A percentile compares a stretch with the other conserved stretches of the same genome.
These are phyloP conservation scores for Orchesella cincta DNA, from an alignment of 1,140 invertebrate species.

Conservation along the genomic window DNA sequence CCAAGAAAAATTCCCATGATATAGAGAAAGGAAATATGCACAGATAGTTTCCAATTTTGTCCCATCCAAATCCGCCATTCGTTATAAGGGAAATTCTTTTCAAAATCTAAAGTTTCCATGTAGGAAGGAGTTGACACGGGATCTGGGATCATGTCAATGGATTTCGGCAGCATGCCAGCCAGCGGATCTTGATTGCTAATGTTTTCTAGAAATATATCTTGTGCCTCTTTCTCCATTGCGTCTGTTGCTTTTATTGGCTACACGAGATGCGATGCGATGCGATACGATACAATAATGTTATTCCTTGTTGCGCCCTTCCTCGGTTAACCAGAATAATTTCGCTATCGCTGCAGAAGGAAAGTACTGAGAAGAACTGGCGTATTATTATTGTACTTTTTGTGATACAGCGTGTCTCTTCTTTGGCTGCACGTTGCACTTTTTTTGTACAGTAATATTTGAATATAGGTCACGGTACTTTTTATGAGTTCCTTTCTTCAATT, in stretches of 20 bases:
- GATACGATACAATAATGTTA: not conserved
- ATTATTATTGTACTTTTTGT: too few relatives aligned
- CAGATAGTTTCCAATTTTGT: slow-evolving; percentile 89
- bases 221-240: not conserved
- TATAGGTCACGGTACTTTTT: slow-evolving; percentile 5
- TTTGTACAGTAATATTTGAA: not conserved
- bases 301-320: too few relatives aligned
- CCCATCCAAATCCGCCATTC: slow-evolving; percentile 90
- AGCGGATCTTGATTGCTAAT: slow-evolving; percentile 6
- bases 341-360: too few relatives aligned
- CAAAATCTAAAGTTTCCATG: slow-evolving; percentile 38
- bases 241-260: not conserved
- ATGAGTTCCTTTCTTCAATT: slow-evolving; percentile 5
- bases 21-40: slow-evolving; percentile 87
- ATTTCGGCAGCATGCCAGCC: not conserved
- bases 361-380: too few relatives aligned
- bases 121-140: slow-evolving; percentile 40
- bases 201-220: slow-evolving; percentile 13
- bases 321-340: too few relatives aligned
- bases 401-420: too few relatives aligned
- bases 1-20: slow-evolving; percentile 91
- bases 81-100: slow-evolving; percentile 76
- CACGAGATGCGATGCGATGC: not conserved
- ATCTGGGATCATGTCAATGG: slow-evolving; percentile 31
- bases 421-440: too few relatives aligned